These are phyloP conservation scores for Drosophila quasianomalipes DNA, from an alignment of 2,888 invertebrate species.

Conservation along the genomic window DNA sequence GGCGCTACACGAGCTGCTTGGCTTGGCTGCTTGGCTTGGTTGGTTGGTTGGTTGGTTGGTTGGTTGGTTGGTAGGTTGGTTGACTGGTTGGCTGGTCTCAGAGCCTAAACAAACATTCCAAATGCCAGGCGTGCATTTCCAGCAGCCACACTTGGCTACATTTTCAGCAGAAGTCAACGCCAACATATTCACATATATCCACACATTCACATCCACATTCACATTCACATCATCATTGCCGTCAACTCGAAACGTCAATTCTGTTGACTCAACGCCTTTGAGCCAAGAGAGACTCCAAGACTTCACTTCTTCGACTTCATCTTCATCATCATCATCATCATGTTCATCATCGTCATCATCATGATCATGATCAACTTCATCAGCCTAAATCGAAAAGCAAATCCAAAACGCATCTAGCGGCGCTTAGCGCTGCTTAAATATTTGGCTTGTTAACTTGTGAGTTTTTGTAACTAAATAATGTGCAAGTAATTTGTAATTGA, in stretches of 20 bases:
- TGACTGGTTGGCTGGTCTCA: not conserved
- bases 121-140: constrained; percentile 48
- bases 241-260: constrained; percentile 80
- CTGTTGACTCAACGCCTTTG: constrained; percentile 76
- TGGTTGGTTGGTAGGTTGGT: not conserved
- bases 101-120: constrained; percentile 78
- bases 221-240: constrained; percentile 49
- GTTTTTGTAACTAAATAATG: constrained; percentile 50
- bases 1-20: constrained; percentile 44
- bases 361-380: not conserved
- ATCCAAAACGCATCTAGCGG: constrained; percentile 43
- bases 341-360: not conserved
- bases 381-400: constrained; percentile 3
- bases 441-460: constrained; percentile 62
- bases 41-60: constrained; percentile 7
- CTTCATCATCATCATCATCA: not conserved
- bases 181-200: constrained; percentile 51
- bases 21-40: constrained; percentile 22
- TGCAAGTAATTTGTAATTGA: constrained; percentile 64
- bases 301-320: constrained; percentile 14
- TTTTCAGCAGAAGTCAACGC: constrained; percentile 81
- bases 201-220: constrained; percentile 23
- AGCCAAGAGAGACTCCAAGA: constrained; percentile 25
- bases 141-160: constrained; percentile 72
- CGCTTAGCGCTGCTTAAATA: constrained; percentile 70